Conservation (phyloP, 2,888 invertebrate species). For the Morpho achilles region DNA sequence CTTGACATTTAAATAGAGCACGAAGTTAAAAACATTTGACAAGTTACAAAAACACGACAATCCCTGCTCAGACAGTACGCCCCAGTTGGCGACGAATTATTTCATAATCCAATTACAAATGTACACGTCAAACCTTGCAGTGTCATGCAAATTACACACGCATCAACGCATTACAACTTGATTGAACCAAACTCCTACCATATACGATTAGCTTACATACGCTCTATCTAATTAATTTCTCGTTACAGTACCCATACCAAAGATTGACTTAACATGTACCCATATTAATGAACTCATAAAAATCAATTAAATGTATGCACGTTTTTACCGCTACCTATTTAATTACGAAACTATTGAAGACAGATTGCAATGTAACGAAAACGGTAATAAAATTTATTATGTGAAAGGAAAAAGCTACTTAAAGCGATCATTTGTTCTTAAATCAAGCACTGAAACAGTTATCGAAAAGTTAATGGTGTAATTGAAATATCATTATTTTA, state of each 20-base stretch:
- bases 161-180: slow-evolving; percentile 18
- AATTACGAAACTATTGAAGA: slow-evolving; percentile 11
- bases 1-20: slow-evolving; percentile 4
- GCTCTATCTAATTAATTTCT: slow-evolving; percentile 4
- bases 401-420: background rate
- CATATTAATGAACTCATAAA: slow-evolving; percentile 14
- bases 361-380: slow-evolving; percentile 13
- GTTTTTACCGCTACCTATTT: slow-evolving; percentile 13
- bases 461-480: background rate
- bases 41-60: slow-evolving; percentile 19
- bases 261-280: background rate
- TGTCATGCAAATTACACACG: slow-evolving; percentile 31
- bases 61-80: slow-evolving; percentile 49
- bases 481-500: slow-evolving; percentile 6
- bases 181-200: slow-evolving; percentile 15
- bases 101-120: slow-evolving; percentile 60
- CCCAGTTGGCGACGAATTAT: slow-evolving; percentile 46
- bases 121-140: slow-evolving; percentile 29
- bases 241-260: background rate
- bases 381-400: background rate
- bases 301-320: slow-evolving; percentile 19
- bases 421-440: background rate
- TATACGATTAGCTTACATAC: slow-evolving; percentile 15
- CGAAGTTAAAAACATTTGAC: slow-evolving; percentile 7
- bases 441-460: background rate